These are phyloP conservation scores for Myzus persicae DNA, from an alignment of 1,140 invertebrate species.

Conservation along the genomic window DNA sequence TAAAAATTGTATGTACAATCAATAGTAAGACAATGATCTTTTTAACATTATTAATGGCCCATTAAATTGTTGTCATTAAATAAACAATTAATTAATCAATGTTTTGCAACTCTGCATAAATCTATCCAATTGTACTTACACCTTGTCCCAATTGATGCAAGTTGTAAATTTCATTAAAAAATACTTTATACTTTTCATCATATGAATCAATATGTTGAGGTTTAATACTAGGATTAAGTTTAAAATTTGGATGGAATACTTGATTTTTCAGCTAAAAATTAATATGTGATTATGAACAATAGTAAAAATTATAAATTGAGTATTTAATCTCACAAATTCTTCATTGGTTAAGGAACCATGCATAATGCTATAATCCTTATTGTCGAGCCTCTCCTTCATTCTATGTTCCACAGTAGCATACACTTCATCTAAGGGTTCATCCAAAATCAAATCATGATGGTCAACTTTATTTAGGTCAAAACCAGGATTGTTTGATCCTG, in stretches of 20 bases:
- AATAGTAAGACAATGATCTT: background rate
- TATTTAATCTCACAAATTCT: constrained; percentile 37
- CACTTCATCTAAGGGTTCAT: constrained; percentile 9
- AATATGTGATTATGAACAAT: background rate
- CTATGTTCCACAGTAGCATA: constrained; percentile 15
- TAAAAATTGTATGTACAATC: background rate
- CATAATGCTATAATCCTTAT: constrained; percentile 2
- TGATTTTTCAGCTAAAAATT: constrained; percentile 12
- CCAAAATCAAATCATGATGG: constrained; percentile 26
- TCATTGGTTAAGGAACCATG: background rate
- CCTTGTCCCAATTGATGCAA: background rate
- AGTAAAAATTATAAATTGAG: background rate
- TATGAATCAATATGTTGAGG: background rate
- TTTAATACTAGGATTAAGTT: constrained; percentile 16
- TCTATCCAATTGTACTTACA: background rate
- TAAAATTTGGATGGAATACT: constrained; percentile 32
- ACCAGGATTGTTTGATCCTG: background rate
- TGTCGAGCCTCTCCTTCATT: background rate
- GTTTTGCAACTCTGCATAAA: background rate
- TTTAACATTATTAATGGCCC: background rate
- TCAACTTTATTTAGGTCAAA: background rate
- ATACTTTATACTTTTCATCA: background rate
- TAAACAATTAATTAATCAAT: background rate
- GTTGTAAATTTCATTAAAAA: background rate
- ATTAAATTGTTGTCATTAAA: background rate